Evolutionary conservation across 2,888 invertebrate species (phyloP).

Genomic region (Maniola hyperantus): DNA sequence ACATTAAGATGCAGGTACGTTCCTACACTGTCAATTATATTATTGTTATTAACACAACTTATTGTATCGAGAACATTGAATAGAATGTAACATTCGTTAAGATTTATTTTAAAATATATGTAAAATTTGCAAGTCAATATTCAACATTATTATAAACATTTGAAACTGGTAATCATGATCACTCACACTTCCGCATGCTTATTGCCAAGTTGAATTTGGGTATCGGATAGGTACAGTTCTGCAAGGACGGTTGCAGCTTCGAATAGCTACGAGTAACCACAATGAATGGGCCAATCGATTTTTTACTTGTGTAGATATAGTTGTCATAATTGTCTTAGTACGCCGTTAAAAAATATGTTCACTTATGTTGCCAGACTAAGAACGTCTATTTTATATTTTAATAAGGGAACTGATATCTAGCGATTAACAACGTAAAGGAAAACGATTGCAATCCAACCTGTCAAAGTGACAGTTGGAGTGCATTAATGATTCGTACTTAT

Average conservation of each 20-base stretch:
- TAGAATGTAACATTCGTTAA: conserved; percentile 40
- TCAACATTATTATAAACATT: conserved; percentile 44
- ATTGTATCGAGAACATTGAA: conserved; percentile 39
- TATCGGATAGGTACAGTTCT: conserved; percentile 33
- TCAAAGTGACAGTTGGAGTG: conserved; percentile 62
- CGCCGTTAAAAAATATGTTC: conserved; percentile 15
- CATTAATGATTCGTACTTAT: conserved; percentile 52
- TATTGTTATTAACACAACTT: conserved; percentile 35
- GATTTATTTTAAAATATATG: conserved; percentile 37
- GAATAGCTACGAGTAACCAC: conserved; percentile 15
- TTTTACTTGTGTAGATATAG: conserved; percentile 25
- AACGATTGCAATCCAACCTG: conserved; percentile 40
- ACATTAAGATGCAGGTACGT: conserved; percentile 33
- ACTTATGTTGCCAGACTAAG: conserved; percentile 15
- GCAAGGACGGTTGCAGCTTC: conserved; percentile 44
- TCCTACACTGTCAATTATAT: conserved; percentile 26
- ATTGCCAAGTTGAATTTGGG: conserved; percentile 37
- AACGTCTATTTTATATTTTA: conserved; percentile 35
- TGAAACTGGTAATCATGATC: conserved; percentile 42
- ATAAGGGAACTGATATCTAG: conserved; percentile 55
- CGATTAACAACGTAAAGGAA: conserved; percentile 66
- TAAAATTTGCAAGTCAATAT: conserved; percentile 41
- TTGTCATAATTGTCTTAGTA: conserved; percentile 13
- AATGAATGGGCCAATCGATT: conserved; percentile 20
- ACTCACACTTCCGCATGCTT: conserved; percentile 37